Evolutionary conservation across 2,797 vertebrate genomes (phyloP).

Genomic region (Antennarius maculatus): DNA sequence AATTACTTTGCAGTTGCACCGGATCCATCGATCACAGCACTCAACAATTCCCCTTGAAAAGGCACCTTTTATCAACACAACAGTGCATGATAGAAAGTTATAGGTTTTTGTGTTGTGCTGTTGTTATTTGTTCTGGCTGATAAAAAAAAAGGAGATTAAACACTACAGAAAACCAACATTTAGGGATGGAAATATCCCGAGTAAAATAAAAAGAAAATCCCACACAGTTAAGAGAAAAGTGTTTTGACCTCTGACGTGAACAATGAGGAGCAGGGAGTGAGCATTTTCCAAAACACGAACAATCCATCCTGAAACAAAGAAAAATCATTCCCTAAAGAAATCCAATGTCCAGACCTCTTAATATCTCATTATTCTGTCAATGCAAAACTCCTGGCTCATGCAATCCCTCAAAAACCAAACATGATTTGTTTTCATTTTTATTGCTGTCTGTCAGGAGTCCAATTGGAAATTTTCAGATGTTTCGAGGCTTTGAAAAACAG

Average conservation of each 20-base stretch:
- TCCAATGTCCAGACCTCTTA: slow-evolving; percentile 28
- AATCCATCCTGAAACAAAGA: slow-evolving; percentile 41
- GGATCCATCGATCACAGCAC: slow-evolving; percentile 64
- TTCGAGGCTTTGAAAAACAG: slow-evolving; percentile 12
- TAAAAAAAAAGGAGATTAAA: slow-evolving; percentile 13
- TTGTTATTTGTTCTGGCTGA: slow-evolving; percentile 23
- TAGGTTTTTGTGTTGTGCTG: background rate
- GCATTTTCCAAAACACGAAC: slow-evolving; percentile 44
- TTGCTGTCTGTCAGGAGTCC: slow-evolving; percentile 31
- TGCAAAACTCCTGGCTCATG: slow-evolving; percentile 22
- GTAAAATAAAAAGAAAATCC: slow-evolving; percentile 5
- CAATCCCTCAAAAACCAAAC: slow-evolving; percentile 5
- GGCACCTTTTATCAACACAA: slow-evolving; percentile 32
- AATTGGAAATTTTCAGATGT: slow-evolving; percentile 19
- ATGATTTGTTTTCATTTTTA: slow-evolving; percentile 29
- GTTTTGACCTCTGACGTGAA: slow-evolving; percentile 29
- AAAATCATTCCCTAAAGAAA: slow-evolving; percentile 38
- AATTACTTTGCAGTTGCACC: slow-evolving; percentile 67
- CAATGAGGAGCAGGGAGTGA: slow-evolving; percentile 12
- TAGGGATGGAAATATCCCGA: slow-evolving; percentile 3
- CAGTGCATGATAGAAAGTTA: slow-evolving; percentile 22
- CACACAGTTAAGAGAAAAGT: slow-evolving; percentile 7
- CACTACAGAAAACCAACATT: slow-evolving; percentile 19
- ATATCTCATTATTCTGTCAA: slow-evolving; percentile 55
- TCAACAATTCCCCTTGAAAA: slow-evolving; percentile 32